Percentiles rank a stretch among this genome's conserved stretches.
Conservation (phyloP, 2,113 vertebrate species). For the Puffinus mauretanicus region DNA sequence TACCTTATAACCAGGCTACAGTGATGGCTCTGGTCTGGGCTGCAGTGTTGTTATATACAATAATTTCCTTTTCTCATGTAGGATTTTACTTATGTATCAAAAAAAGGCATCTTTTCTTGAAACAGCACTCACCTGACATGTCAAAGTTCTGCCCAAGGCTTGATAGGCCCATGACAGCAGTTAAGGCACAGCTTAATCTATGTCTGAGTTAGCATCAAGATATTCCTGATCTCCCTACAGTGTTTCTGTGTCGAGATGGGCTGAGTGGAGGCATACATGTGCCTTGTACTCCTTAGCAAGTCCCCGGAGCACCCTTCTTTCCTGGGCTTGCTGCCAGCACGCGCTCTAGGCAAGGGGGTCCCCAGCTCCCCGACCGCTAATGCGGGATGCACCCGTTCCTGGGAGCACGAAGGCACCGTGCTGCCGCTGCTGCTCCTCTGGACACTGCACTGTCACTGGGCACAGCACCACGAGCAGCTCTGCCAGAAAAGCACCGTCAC, state of each 20-base stretch:
- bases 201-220: not conserved
- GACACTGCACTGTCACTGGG: too few relatives aligned
- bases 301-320: fast-evolving
- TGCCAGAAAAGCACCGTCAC: fast-evolving
- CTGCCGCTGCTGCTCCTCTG: not conserved
- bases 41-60: not conserved
- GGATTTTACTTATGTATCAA: not conserved
- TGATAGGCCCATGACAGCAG: not conserved
- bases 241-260: not conserved
- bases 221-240: not conserved
- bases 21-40: not conserved
- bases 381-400: fast-evolving
- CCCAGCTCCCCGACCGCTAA: fast-evolving
- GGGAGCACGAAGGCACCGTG: fast-evolving
- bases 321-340: fast-evolving
- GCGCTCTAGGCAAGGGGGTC: fast-evolving
- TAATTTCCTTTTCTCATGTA: not conserved
- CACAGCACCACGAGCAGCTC: fast-evolving
- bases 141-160: not conserved
- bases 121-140: not conserved
- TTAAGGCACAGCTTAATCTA: not conserved
- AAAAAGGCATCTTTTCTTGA: not conserved
- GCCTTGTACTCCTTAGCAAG: not conserved
- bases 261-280: fast-evolving
- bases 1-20: not conserved